Percentiles rank a stretch among this genome's conserved stretches.
Evolutionary conservation across 2,888 invertebrate species (phyloP).

Genomic region (Acholoe squamosa): DNA sequence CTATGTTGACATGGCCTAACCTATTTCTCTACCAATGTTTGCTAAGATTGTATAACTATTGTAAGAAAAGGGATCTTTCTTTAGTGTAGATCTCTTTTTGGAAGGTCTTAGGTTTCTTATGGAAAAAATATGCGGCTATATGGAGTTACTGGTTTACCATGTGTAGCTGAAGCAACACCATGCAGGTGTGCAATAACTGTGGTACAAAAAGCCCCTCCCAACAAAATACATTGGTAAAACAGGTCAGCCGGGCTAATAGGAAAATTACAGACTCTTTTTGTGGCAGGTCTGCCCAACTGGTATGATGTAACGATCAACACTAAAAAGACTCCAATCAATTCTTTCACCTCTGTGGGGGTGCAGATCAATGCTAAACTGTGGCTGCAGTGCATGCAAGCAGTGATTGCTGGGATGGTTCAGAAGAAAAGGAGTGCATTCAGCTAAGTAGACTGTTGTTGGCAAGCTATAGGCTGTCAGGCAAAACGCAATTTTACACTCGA

Average conservation of each 20-base stretch:
- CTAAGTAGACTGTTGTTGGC: too few species aligned
- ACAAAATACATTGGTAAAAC: conserved; percentile 12
- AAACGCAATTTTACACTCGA: background rate
- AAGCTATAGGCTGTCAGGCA: too few species aligned
- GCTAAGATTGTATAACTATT: background rate
- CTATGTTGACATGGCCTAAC: background rate
- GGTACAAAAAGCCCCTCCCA: background rate
- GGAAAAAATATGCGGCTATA: background rate
- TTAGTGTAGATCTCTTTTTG: background rate
- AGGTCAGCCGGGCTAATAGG: conserved; percentile 7
- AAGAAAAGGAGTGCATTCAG: too few species aligned
- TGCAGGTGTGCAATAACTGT: background rate
- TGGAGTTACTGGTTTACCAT: background rate
- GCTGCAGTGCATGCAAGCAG: too few species aligned
- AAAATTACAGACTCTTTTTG: background rate
- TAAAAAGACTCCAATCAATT: too few species aligned
- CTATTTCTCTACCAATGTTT: background rate
- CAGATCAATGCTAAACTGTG: too few species aligned
- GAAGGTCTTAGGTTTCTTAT: background rate
- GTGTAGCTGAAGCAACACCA: background rate
- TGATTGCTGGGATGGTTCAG: too few species aligned
- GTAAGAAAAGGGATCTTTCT: background rate
- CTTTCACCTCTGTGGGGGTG: too few species aligned
- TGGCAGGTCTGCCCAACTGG: too few species aligned
- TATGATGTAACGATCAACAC: too few species aligned